Conservation (phyloP, 2,888 invertebrate genomes). For the Scelioninae gen. 1 region DNA sequence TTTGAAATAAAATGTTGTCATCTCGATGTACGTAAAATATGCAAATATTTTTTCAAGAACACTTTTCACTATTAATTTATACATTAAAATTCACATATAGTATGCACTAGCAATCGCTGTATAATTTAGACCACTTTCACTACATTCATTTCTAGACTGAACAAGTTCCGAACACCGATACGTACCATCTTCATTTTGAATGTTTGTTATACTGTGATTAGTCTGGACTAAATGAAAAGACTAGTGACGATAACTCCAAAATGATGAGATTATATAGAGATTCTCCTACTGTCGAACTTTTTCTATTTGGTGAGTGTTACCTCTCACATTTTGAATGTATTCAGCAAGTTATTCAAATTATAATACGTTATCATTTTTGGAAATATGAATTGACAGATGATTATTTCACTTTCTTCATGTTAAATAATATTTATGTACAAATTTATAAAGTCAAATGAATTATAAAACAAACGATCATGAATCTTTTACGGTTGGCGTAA, state of each 20-base stretch:
- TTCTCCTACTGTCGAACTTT: constrained; percentile 13
- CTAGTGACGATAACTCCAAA: constrained; percentile 21
- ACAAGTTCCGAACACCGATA: constrained; percentile 1
- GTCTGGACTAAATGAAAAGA: constrained; percentile 6
- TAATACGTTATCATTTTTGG: constrained; percentile 12
- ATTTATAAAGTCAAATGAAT: background rate
- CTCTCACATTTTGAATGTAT: constrained; percentile 8
- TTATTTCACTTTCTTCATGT: constrained; percentile 6
- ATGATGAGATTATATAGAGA: constrained; percentile 9
- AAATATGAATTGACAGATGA: background rate
- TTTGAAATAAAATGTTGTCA: too few relatives aligned
- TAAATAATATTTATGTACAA: constrained; percentile 12
- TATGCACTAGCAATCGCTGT: too few relatives aligned
- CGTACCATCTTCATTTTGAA: constrained; percentile 25
- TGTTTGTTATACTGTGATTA: constrained; percentile 11
- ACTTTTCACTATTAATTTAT: too few relatives aligned
- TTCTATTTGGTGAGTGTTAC: background rate
- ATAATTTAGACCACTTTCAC: too few relatives aligned
- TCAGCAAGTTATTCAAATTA: constrained; percentile 8
- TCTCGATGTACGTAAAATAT: too few relatives aligned
- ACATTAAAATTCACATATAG: too few relatives aligned
- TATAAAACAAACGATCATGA: too few relatives aligned
- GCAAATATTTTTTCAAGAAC: too few relatives aligned
- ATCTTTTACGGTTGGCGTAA: too few relatives aligned
- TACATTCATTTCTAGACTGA: too few relatives aligned